phyloP scores from a whole-genome alignment of 2,797 vertebrate species.

The Anabacerthia variegaticeps region DNA sequence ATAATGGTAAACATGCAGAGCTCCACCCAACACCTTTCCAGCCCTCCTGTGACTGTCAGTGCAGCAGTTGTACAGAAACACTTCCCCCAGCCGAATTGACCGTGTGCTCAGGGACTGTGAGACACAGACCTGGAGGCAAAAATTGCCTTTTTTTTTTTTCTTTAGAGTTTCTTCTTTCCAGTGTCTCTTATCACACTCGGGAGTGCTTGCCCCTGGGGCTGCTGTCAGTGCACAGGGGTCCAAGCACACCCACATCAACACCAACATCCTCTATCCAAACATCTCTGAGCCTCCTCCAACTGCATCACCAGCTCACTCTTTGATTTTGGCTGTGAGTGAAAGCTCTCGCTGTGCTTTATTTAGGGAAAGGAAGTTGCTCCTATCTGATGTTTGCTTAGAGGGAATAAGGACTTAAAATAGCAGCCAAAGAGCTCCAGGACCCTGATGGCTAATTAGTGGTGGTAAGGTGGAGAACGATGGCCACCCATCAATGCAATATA shows the following conservation, averaged over 20 bases:
- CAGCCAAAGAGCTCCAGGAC: background rate
- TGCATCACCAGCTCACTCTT: rapidly evolving
- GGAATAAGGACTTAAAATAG: background rate
- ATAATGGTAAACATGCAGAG: background rate
- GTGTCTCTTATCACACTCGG: rapidly evolving
- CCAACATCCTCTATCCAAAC: background rate
- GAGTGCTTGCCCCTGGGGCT: too few species aligned
- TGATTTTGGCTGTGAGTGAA: background rate
- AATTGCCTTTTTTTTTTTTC: background rate
- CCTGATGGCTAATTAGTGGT: background rate
- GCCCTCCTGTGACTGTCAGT: background rate
- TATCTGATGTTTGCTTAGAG: background rate
- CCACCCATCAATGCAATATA: background rate
- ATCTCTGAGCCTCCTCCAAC: rapidly evolving
- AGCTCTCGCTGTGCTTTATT: background rate
- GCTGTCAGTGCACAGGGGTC: rapidly evolving
- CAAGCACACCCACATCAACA: rapidly evolving
- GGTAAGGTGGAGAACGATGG: background rate
- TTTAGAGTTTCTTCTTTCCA: background rate
- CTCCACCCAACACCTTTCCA: background rate
- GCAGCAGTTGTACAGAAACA: background rate
- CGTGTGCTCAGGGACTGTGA: background rate
- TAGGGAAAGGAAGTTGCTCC: background rate
- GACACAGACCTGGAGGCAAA: background rate
- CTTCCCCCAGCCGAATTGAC: background rate